These are phyloP conservation scores for Physeter macrocephalus DNA, from an alignment of 2,113 vertebrate genomes.

Conservation along the genomic window DNA sequence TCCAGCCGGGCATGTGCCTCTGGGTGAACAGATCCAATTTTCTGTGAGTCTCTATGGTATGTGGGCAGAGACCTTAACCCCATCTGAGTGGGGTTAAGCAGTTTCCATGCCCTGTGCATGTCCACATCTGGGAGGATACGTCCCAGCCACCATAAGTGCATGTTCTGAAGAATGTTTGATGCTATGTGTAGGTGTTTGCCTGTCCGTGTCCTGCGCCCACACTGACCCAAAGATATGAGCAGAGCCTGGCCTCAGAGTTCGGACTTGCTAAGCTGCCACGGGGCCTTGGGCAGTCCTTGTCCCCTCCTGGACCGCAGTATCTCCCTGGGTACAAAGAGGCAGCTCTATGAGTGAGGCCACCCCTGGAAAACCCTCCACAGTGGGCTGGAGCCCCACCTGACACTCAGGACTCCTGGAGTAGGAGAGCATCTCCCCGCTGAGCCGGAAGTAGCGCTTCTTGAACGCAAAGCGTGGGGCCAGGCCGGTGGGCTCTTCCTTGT, in stretches of 20 bases:
- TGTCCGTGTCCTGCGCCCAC: neutral
- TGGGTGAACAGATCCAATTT: neutral
- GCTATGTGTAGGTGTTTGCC: rapidly evolving
- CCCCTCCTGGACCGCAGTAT: neutral
- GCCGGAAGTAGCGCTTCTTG: conserved; percentile 94
- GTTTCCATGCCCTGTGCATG: rapidly evolving
- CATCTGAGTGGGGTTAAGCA: neutral
- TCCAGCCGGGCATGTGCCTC: rapidly evolving
- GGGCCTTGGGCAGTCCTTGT: neutral
- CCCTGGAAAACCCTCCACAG: rapidly evolving
- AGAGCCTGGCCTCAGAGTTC: neutral
- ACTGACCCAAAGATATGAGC: neutral
- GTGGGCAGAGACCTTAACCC: neutral
- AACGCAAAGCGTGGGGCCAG: conserved; percentile 89
- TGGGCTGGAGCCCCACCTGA: conserved; percentile 80
- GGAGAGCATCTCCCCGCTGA: conserved; percentile 86
- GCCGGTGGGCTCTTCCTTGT: conserved; percentile 78
- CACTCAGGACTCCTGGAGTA: conserved; percentile 86
- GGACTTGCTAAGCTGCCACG: neutral
- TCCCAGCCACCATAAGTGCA: rapidly evolving
- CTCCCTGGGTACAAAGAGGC: neutral
- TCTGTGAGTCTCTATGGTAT: rapidly evolving
- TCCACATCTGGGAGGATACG: rapidly evolving
- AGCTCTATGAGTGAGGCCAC: neutral
- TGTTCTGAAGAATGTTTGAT: rapidly evolving